A percentile compares a stretch with the other conserved stretches of the same genome.
These are phyloP conservation scores for Kobus ellipsiprymnus DNA, from an alignment of 2,113 vertebrate species.

Conservation along the genomic window DNA sequence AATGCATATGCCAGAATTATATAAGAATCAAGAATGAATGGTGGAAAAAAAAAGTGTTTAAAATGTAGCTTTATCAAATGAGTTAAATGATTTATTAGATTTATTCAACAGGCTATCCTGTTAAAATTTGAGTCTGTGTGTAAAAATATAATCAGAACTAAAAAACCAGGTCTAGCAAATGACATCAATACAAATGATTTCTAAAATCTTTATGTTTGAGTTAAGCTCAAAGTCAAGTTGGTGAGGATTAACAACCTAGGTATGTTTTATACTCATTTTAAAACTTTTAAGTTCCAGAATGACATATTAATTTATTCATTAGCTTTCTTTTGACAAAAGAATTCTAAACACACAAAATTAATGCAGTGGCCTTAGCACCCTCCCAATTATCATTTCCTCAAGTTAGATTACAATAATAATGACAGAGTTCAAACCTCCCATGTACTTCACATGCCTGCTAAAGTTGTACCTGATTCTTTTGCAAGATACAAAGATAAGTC, in stretches of 20 bases:
- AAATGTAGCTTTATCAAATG: conserved; percentile 61
- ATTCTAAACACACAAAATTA: conserved; percentile 54
- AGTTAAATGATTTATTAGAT: conserved; percentile 64
- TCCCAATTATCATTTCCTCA: conserved; percentile 18
- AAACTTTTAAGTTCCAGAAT: conserved; percentile 27
- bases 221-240: conserved; percentile 22
- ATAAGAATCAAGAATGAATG: conserved; percentile 36
- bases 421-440: not conserved
- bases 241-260: conserved; percentile 49
- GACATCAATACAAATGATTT: conserved; percentile 1
- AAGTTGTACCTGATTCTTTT: conserved; percentile 50
- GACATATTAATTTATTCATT: conserved; percentile 52
- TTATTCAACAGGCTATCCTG: conserved; percentile 28
- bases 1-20: conserved; percentile 47
- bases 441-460: conserved; percentile 35
- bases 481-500: conserved; percentile 47
- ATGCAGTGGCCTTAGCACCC: conserved; percentile 59
- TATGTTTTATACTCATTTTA: conserved; percentile 31
- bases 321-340: conserved; percentile 59
- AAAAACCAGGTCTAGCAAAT: conserved; percentile 36
- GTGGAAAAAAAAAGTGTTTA: not conserved
- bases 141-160: conserved; percentile 54
- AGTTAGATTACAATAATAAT: conserved; percentile 38
- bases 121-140: conserved; percentile 42
- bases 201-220: conserved; percentile 18